These are phyloP conservation scores for Epinotia brunnichana DNA, from an alignment of 2,888 invertebrate species.

Conservation along the genomic window DNA sequence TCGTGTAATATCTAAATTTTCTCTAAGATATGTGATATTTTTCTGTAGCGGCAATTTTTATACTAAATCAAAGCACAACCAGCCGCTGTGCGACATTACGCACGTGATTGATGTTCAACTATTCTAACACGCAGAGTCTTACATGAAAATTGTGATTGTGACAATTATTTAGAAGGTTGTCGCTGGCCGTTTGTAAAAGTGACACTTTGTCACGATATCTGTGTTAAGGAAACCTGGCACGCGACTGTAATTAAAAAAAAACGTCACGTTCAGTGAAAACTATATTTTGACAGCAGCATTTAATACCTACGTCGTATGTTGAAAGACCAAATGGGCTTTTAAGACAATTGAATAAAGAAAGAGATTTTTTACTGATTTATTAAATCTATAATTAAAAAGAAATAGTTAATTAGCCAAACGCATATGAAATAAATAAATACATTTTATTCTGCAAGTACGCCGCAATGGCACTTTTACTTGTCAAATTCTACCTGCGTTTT, in stretches of 20 bases:
- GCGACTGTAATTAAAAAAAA: constrained; percentile 54
- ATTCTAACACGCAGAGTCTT: constrained; percentile 35
- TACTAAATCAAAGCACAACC: constrained; percentile 17
- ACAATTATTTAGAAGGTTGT: constrained; percentile 34
- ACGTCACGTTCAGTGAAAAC: background rate
- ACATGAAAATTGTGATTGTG: constrained; percentile 26
- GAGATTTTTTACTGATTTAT: background rate
- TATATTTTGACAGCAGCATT: background rate
- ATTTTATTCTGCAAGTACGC: too few species aligned
- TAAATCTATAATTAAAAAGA: background rate
- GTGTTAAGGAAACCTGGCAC: constrained; percentile 46
- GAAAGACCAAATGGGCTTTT: too few species aligned
- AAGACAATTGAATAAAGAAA: too few species aligned
- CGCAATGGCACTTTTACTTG: too few species aligned
- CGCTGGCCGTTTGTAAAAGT: constrained; percentile 43
- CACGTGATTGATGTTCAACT: constrained; percentile 36
- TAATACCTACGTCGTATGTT: too few species aligned
- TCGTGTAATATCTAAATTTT: background rate
- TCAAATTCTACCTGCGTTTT: too few species aligned
- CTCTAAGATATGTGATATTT: background rate
- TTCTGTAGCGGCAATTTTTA: constrained; percentile 3
- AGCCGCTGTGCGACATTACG: constrained; percentile 12
- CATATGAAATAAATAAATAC: too few species aligned
- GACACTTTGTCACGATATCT: constrained; percentile 50
- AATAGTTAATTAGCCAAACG: too few species aligned